Base-by-base conservation (phyloP, 2,888 invertebrate species). In the Agapostemon virescens region DNA sequence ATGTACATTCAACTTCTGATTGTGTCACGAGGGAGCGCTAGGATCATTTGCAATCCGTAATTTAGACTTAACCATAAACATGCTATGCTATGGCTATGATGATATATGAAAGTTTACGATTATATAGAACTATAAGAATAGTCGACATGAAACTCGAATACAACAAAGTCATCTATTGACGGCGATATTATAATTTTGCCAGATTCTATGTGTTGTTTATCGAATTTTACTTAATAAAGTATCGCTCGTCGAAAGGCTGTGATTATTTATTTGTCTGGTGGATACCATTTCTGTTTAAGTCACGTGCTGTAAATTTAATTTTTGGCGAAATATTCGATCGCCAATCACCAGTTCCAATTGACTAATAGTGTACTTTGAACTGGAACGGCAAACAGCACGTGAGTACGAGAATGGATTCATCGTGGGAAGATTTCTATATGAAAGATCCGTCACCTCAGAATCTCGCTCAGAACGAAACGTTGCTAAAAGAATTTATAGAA, bases 401-500 rank as follows among this genome's bases (percentile, higher is more conserved):
- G 30, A 20, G 9, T 20, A 13, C 15, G 33, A 80, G 49, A 7
- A 82, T 82, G 92, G 89, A 90, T 77, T 93, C 94, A 84, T 95
- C 95, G 82, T 97, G 97, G 97, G 97, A 97, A 93, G 96, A 97
- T 89, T 97, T 97, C 93, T 97, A 97, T 91, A 95, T 96, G 11
- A 95, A 95, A 79, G 96, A 97, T 93, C 94, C 96, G 84, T 95
- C 96, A 38, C 97, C 98, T 23, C 94, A 94, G 9, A 96, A 97
- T 93, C 96, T 96, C 89, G 95, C 96, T 90, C 95, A 96, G 90
- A 96, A 95, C 92, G 94, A 96, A 86, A 94, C 94, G 13, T 91
- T 96, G 84, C 93, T 97, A 55, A 95, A 95, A 90, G 95, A 96
- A 92, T 97, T 97, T 93, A 95, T 95, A 88, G 95, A 95, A 71